Percentiles rank a stretch among this genome's conserved stretches.
These are phyloP conservation scores for Cryptoblepharus egeriae DNA, from an alignment of 2,797 vertebrate genomes.

Conservation along the genomic window DNA sequence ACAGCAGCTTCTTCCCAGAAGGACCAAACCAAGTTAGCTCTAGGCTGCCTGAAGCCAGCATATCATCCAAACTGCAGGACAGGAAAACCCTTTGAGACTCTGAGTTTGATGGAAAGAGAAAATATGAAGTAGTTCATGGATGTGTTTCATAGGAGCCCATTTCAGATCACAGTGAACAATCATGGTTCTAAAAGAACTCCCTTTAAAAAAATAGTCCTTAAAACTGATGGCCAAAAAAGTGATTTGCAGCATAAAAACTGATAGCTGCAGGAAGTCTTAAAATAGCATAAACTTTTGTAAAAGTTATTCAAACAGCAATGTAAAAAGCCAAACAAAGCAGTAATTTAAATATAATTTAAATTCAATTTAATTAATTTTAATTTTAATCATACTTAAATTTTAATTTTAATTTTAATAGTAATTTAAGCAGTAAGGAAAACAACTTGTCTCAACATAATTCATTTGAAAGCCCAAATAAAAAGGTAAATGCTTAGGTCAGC, in stretches of 20 bases:
- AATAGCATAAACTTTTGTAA: not conserved
- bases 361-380: no score
- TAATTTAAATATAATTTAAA: no score
- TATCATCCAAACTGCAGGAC: not conserved
- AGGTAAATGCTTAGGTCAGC: no score
- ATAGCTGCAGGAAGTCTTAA: not conserved
- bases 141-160: no score
- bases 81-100: not conserved
- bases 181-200: not conserved
- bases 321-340: not conserved
- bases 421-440: no score
- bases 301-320: not conserved
- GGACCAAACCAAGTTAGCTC: slow-evolving; percentile 12
- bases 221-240: no score
- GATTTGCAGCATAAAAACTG: not conserved
- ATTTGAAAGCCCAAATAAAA: not conserved
- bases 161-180: no score
- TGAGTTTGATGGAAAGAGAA: not conserved
- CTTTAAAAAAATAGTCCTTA: no score
- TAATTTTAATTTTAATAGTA: no score
- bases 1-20: not conserved
- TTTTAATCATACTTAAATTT: no score
- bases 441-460: not conserved
- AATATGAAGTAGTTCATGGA: not conserved
- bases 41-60: not conserved